Evolutionary conservation across 2,797 vertebrate genomes (phyloP).

Genomic region (Chelmon rostratus): DNA sequence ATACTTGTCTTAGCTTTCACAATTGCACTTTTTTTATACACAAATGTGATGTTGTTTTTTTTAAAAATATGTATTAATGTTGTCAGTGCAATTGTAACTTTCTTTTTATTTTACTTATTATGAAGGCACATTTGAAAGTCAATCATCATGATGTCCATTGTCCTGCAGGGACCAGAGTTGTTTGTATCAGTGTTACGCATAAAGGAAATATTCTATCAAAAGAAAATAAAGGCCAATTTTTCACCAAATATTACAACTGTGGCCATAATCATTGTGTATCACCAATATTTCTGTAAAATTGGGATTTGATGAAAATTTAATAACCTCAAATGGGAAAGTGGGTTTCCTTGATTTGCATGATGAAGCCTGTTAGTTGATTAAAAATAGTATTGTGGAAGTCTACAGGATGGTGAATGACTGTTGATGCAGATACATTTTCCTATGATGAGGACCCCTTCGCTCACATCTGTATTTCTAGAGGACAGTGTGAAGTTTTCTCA

Average conservation of each 20-base stretch:
- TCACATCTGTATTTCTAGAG: not conserved
- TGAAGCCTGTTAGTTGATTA: not conserved
- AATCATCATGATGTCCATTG: constrained; percentile 53
- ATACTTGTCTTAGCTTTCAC: constrained; percentile 79
- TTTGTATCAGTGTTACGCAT: constrained; percentile 79
- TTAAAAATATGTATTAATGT: constrained; percentile 60
- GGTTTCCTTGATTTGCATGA: not conserved
- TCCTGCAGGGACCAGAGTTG: constrained; percentile 68
- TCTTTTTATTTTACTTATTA: constrained; percentile 64
- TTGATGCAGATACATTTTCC: not conserved
- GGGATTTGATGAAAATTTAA: not conserved
- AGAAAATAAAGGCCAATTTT: constrained; percentile 84
- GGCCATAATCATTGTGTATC: constrained; percentile 80
- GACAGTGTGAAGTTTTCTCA: not conserved
- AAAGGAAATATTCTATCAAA: constrained; percentile 58
- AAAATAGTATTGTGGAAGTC: not conserved
- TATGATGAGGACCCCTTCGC: not conserved
- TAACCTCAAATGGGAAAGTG: not conserved
- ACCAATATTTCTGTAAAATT: constrained; percentile 31
- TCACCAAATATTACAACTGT: constrained; percentile 78
- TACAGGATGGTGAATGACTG: constrained; percentile 8
- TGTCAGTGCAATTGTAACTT: constrained; percentile 80
- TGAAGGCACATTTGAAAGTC: constrained; percentile 75
- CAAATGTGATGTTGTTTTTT: constrained; percentile 74
- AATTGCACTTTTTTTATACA: constrained; percentile 79